phyloP scores from a whole-genome alignment of 2,888 invertebrate genomes.

The Caenorhabditis becei region DNA sequence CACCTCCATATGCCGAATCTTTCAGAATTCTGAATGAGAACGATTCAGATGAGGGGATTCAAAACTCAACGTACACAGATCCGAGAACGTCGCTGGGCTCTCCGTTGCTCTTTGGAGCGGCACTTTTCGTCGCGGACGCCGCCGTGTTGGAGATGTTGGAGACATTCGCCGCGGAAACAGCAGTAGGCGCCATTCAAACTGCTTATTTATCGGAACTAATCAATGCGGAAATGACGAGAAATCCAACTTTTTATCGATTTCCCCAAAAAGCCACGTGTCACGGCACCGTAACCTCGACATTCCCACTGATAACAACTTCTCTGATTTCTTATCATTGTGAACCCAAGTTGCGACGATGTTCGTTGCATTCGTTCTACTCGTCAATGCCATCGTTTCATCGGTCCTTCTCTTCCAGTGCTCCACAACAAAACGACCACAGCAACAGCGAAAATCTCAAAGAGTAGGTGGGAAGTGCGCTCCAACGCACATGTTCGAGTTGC shows the following conservation, averaged over 20 bases:
- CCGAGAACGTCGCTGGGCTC: background rate
- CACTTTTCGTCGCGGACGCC: background rate
- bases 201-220: background rate
- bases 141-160: background rate
- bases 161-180: background rate
- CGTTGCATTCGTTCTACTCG: slow-evolving; percentile 43
- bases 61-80: no score
- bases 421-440: slow-evolving; percentile 13
- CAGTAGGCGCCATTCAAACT: background rate
- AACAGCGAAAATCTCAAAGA: slow-evolving; percentile 20
- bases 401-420: slow-evolving; percentile 41
- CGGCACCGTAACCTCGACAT: no score
- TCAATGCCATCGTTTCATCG: slow-evolving; percentile 23
- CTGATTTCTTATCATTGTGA: no score
- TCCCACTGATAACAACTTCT: no score
- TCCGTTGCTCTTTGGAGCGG: background rate
- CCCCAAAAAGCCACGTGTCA: no score
- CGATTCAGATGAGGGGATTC: no score
- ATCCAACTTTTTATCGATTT: no score
- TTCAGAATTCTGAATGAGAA: no score
- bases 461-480: slow-evolving; percentile 7
- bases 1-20: no score
- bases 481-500: background rate
- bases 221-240: no score
- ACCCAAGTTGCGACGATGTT: no score